Evolutionary conservation across 2,888 invertebrate species (phyloP).

Genomic region (Horisme vitalbata): DNA sequence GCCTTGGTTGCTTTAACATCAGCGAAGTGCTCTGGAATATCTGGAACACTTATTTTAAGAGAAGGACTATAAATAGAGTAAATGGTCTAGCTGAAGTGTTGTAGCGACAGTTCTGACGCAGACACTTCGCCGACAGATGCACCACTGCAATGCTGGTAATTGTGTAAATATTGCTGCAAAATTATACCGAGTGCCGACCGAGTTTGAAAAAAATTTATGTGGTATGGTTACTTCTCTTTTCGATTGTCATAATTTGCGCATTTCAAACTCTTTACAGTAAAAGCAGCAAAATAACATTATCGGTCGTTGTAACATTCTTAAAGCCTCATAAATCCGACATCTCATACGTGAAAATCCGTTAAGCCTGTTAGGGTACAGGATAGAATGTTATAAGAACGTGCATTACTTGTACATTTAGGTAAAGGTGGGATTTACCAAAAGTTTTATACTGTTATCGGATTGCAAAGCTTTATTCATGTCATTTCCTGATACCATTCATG

Average conservation of each 20-base stretch:
- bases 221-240: no score
- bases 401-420: neutral
- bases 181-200: neutral
- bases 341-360: conserved; percentile 1
- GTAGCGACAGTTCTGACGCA: conserved; percentile 15
- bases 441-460: neutral
- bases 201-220: no score
- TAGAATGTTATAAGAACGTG: neutral
- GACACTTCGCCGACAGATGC: conserved; percentile 4
- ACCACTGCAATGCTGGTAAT: neutral
- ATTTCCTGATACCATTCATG: no score
- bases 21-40: conserved; percentile 1
- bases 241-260: neutral
- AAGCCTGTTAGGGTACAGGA: neutral
- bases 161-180: neutral
- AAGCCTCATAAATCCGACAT: conserved; percentile 7
- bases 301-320: neutral
- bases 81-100: conserved; percentile 7
- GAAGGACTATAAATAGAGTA: conserved; percentile 7
- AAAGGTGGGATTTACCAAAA: neutral
- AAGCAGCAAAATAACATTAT: neutral
- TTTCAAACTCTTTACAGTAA: neutral
- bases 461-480: no score
- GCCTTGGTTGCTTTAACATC: conserved; percentile 5
- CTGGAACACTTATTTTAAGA: neutral